A percentile compares a stretch with the other conserved stretches of the same genome.
These are phyloP conservation scores for Sminthurinus aureus DNA, from an alignment of 2,888 invertebrate species.

Conservation along the genomic window DNA sequence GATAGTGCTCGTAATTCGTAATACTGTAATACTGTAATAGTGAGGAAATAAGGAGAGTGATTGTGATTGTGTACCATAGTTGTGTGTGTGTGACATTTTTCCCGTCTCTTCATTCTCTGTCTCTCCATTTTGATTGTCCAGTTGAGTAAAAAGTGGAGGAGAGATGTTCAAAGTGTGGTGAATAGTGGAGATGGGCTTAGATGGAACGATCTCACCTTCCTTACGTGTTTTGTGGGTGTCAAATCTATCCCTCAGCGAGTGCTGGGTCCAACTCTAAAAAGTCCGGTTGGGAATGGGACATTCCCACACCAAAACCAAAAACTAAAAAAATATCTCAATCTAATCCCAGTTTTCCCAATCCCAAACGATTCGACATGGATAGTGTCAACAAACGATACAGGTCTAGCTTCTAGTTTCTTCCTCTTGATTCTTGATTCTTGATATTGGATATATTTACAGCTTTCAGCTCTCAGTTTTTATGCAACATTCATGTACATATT, in stretches of 20 bases:
- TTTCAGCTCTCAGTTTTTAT: too few relatives aligned
- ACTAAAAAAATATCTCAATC: constrained; percentile 52
- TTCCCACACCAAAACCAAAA: constrained; percentile 52
- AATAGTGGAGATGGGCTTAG: constrained; percentile 46
- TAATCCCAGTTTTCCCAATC: constrained; percentile 49
- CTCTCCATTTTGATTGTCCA: constrained; percentile 56
- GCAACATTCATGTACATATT: too few relatives aligned
- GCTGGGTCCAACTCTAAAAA: constrained; percentile 82
- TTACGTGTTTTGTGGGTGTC: constrained; percentile 73
- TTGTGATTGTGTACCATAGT: too few relatives aligned
- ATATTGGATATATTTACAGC: too few relatives aligned
- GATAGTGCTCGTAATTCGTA: too few relatives aligned
- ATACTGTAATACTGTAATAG: too few relatives aligned
- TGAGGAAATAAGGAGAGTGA: too few relatives aligned
- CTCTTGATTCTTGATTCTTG: too few relatives aligned
- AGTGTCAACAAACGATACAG: constrained; percentile 55
- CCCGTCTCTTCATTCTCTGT: constrained; percentile 40
- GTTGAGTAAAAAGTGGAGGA: too few relatives aligned
- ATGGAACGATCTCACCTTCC: constrained; percentile 62
- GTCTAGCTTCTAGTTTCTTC: constrained; percentile 38
- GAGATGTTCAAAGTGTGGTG: constrained; percentile 25
- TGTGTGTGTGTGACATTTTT: constrained; percentile 24
- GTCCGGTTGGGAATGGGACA: constrained; percentile 57
- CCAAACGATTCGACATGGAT: constrained; percentile 51
- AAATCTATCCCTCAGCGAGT: constrained; percentile 74